These are phyloP conservation scores for Daphoenositta chrysoptera DNA, from an alignment of 2,113 vertebrate genomes.

Conservation along the genomic window DNA sequence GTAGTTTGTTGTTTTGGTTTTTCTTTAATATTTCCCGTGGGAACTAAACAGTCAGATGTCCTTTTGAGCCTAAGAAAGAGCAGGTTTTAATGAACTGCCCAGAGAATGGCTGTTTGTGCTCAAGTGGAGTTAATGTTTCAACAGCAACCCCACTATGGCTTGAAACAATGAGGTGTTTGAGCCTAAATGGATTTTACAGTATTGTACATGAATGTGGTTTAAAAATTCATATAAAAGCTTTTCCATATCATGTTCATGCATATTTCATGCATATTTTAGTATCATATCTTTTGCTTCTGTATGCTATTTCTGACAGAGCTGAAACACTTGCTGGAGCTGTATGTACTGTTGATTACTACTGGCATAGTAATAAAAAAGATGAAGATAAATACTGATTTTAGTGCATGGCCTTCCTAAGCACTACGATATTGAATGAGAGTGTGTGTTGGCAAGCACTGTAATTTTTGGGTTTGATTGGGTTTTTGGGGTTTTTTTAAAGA, in stretches of 20 bases:
- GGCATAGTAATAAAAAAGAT: background rate
- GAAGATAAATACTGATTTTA: background rate
- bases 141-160: background rate
- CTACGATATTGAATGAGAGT: background rate
- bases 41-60: background rate
- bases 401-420: background rate
- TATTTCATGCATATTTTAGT: background rate
- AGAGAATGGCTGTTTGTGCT: slow-evolving; percentile 20
- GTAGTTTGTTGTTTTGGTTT: background rate
- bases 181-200: background rate
- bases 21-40: slow-evolving; percentile 17
- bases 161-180: slow-evolving; percentile 7
- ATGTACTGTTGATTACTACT: background rate
- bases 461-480: background rate
- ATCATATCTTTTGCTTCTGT: background rate
- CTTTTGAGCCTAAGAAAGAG: background rate
- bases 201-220: background rate
- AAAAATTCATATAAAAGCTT: slow-evolving; percentile 21
- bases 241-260: background rate
- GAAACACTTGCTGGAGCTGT: background rate
- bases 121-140: slow-evolving; percentile 40
- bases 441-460: background rate
- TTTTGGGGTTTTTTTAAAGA: background rate
- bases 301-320: background rate
- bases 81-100: slow-evolving; percentile 45